Percentiles rank a stretch among this genome's conserved stretches.
Evolutionary conservation across 1,140 invertebrate genomes (phyloP).

Genomic region (Drosophila navojoa): DNA sequence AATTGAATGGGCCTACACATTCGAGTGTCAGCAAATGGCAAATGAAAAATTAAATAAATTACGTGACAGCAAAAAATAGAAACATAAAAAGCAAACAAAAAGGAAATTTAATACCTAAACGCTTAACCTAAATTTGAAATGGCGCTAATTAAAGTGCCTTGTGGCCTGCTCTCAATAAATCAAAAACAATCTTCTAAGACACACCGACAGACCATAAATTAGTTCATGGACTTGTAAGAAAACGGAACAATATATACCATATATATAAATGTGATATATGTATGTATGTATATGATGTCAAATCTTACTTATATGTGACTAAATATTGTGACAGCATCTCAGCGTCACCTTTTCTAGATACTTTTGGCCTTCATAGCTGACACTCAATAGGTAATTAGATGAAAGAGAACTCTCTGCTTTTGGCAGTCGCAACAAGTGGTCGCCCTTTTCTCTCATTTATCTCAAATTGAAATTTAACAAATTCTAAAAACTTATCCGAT

Average conservation of each 20-base stretch:
- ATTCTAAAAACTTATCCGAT: constrained; percentile 31
- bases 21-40: constrained; percentile 46
- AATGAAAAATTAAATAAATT: constrained; percentile 31
- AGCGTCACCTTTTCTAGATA: constrained; percentile 14
- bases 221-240: constrained; percentile 30
- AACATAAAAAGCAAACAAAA: not conserved
- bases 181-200: constrained; percentile 23
- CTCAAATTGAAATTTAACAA: constrained; percentile 39
- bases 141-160: constrained; percentile 32
- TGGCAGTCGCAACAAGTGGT: constrained; percentile 67
- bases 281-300: not conserved
- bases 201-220: constrained; percentile 31
- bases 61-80: constrained; percentile 2
- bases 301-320: too few species aligned
- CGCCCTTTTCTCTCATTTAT: constrained; percentile 36
- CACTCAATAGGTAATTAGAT: constrained; percentile 72
- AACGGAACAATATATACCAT: not conserved
- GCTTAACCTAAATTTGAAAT: constrained; percentile 65
- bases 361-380: constrained; percentile 23
- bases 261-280: not conserved
- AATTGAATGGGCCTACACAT: constrained; percentile 51
- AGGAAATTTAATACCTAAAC: constrained; percentile 22
- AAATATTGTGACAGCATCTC: not conserved
- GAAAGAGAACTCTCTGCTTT: constrained; percentile 31
- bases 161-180: constrained; percentile 27